Base-by-base conservation (phyloP, 1,140 invertebrate genomes). In the Megalopta genalis region DNA sequence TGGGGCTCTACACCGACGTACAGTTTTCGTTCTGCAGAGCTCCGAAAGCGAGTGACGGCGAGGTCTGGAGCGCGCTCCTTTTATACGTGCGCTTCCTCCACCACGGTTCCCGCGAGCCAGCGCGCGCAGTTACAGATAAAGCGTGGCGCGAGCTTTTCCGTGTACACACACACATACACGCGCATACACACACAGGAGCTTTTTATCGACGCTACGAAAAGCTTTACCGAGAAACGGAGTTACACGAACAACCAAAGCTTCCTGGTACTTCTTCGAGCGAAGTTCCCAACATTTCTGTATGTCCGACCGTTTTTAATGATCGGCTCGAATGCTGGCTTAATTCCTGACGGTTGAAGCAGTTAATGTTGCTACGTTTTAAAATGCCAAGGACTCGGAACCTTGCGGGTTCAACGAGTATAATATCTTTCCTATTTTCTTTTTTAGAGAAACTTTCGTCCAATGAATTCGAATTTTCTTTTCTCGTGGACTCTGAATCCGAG, bases 141-240 rank as follows among this genome's bases (percentile, higher is more conserved):
- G 23, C 27, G 23, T 54, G 18, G 27, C 21, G 27, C 63, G 76
- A 32, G 39, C 57, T 32, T n/a, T n/a, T 25, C 14, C 67, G 52
- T 64, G 39, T 65, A 18, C 7, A 21, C 1, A 7, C 21, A 54
- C 7, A 18, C 16, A 54, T 16, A 54, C 21, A 68, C n/a, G n/a
- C n/a, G n/a, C n/a, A n/a, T n/a, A 71, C 60, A 54, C 14, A 59
- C 16, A 52, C 65, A 42, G 42, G 12, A 52, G 70, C 49, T 71
- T 59, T 82, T 75, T 84, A 85, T 84, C 78, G 42, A 65, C 65
- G 65, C 71, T 27, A 52, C 65, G 27, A 18, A 62, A 27, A 54
- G 59, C 42, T 76, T 80, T 84, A 85, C 82, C 32, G 59, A 59
- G 69, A 85, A 85, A 72, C 42, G 67, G 12, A 23, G 32, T 66